A percentile compares a stretch with the other conserved stretches of the same genome.
These are phyloP conservation scores for Chaetops frenatus DNA, from an alignment of 2,113 vertebrate species.

Conservation along the genomic window DNA sequence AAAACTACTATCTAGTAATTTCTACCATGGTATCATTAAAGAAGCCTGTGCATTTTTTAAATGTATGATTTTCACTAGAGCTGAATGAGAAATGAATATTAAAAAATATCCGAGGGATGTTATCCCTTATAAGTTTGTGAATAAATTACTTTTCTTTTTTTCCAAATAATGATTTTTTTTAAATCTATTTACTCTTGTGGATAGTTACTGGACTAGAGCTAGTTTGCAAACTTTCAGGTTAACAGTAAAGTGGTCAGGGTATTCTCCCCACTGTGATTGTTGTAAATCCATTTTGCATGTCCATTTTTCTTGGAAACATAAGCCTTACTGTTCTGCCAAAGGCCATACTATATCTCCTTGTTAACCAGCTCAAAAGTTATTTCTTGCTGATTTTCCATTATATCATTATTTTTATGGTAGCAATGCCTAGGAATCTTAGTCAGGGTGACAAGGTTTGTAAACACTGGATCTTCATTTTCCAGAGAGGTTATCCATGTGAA, in stretches of 20 bases:
- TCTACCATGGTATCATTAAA: background rate
- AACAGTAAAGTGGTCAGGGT: background rate
- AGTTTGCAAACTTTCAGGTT: background rate
- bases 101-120: background rate
- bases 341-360: background rate
- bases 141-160: background rate
- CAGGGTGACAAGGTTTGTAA: background rate
- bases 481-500: background rate
- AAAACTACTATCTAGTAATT: background rate
- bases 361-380: background rate
- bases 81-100: background rate
- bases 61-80: background rate
- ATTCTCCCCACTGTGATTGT: background rate
- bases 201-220: background rate
- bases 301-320: background rate
- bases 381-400: background rate
- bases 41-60: background rate
- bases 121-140: background rate
- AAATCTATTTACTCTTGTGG: accelerated
- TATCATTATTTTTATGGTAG: background rate
- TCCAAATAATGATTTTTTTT: background rate
- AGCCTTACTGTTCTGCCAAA: background rate
- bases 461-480: background rate
- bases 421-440: background rate
- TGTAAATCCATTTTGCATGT: background rate